Evolutionary conservation across 2,113 vertebrate genomes (phyloP), one percentile per base, ranked within the genome.

Genomic region (Athene cunicularia): DNA sequence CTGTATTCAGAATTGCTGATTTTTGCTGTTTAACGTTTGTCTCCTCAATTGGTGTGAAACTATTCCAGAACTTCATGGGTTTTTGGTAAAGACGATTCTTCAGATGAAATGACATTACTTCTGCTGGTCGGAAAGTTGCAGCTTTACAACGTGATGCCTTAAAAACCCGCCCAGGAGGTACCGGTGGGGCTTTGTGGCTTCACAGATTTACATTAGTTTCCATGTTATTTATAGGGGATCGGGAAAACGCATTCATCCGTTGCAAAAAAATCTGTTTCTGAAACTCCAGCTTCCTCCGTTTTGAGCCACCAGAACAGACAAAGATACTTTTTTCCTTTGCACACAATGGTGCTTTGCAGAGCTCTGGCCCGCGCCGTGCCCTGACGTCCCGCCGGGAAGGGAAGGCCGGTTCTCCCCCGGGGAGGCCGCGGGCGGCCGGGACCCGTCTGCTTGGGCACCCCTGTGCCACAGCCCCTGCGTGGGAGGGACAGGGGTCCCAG

Each of bases 181-280:
- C 28, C 26, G 41, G 16, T 20, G 39, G 82, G 66, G 73, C 79
- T 91, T 93, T 82, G 52, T 62, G 70, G 23, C 89, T 71, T 52
- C 26, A 16, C 59, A 81, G 86, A 67, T 96, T 95, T 94, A 80
- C 58, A 22, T 86, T 81, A 21, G 27, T 84, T 97, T 95, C 81
- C 72, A 27, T 82, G 70, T 84, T 93, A 68, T 81, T 93, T 91
- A 22, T 21, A 47, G 41, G 32, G 73, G 56, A 49, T 86, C 0
- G 7, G 67, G 66, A 93, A 89, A 63, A 88, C 26, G 76, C 53
- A 10, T 53, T 92, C 75, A 56, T 39, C 86, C 8, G 0, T 73
- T 74, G 41, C 64, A 86, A 88, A 84, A 37, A 93, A 72, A 72
- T 45, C 35, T 49, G 60, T 79, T 95, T 82, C 58, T 93, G 74